Percentiles rank a stretch among this genome's conserved stretches.
phyloP scores from a whole-genome alignment of 2,113 vertebrate genomes.

The Mormoops blainvillei region DNA sequence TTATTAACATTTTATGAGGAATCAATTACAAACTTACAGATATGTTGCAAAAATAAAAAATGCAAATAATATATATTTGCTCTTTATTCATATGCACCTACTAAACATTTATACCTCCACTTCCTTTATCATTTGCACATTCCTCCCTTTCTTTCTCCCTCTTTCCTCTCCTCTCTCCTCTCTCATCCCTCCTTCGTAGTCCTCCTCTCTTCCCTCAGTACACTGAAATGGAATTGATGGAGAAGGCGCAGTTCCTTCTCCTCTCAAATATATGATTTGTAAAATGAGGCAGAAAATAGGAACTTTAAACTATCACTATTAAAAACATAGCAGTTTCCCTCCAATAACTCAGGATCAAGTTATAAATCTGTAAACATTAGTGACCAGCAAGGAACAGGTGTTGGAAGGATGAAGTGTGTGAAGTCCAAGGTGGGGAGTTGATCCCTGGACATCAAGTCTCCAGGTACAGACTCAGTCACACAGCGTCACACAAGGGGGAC shows the following conservation, averaged over 20 bases:
- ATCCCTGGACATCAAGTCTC: not conserved
- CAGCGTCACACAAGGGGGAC: not conserved
- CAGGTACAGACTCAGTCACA: not conserved
- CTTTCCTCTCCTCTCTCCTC: not conserved
- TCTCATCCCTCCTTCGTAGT: not conserved
- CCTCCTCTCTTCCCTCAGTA: not conserved
- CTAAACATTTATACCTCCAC: not conserved
- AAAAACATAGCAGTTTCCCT: not conserved
- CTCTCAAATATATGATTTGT: not conserved
- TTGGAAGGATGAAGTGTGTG: not conserved
- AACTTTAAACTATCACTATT: not conserved
- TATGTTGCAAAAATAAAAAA: not conserved
- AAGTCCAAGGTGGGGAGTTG: not conserved
- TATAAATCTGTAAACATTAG: not conserved
- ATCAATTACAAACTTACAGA: not conserved
- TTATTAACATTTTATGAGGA: not conserved
- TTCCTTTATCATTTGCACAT: not conserved
- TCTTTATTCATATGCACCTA: not conserved
- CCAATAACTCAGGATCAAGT: not conserved
- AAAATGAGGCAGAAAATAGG: not conserved
- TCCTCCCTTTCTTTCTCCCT: not conserved
- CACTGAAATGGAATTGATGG: not conserved
- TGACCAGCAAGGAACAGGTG: no score
- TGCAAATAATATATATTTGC: not conserved
- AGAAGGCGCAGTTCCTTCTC: not conserved